Evolutionary conservation across 2,113 vertebrate species (phyloP).

Genomic region (Tychaedon coryphoeus): DNA sequence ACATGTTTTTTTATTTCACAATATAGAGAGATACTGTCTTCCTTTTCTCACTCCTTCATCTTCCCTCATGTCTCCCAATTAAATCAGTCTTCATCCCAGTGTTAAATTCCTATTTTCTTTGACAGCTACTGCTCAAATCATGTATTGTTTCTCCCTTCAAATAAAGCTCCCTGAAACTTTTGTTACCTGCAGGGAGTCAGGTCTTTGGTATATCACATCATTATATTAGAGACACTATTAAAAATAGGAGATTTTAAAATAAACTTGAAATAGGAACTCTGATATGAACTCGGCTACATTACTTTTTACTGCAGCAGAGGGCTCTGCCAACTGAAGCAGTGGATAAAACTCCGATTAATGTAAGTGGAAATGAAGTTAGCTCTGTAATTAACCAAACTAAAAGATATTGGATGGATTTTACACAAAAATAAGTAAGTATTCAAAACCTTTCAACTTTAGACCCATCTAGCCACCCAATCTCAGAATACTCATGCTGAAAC

Average conservation of each 20-base stretch:
- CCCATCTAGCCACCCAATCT: not conserved
- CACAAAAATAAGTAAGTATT: not conserved
- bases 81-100: not conserved
- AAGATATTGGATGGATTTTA: not conserved
- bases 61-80: not conserved
- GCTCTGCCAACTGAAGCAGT: not conserved
- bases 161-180: not conserved
- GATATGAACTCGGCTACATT: not conserved
- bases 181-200: not conserved
- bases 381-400: not conserved
- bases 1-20: not conserved
- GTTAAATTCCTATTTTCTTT: not conserved
- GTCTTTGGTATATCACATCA: not conserved
- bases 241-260: not conserved
- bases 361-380: not conserved
- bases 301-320: not conserved
- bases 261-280: not conserved
- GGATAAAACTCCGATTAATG: not conserved
- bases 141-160: not conserved
- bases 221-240: not conserved
- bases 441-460: not conserved
- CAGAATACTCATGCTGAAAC: not conserved
- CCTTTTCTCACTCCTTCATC: not conserved
- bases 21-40: not conserved
- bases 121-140: not conserved